Conservation (phyloP, 2,113 vertebrate species). For the Sminthopsis crassicaudata region DNA sequence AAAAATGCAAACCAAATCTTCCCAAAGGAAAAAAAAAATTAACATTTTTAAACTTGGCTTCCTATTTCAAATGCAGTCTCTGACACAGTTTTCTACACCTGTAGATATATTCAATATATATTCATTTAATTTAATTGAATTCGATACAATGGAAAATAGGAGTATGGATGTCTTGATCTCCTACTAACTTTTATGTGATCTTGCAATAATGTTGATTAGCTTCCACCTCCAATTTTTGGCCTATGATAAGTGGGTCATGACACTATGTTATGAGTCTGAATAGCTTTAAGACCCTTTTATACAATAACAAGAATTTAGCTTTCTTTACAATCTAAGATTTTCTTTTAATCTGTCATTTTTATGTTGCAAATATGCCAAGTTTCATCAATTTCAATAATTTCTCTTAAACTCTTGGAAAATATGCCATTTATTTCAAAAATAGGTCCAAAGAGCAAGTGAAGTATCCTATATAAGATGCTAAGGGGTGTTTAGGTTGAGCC, state of each 20-base stretch:
- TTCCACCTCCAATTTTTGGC: background rate
- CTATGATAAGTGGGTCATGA: background rate
- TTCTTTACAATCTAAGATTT: background rate
- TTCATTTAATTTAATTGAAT: background rate
- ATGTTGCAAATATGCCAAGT: background rate
- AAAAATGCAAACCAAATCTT: background rate
- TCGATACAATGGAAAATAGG: background rate
- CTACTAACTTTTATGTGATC: background rate
- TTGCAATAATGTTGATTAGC: background rate
- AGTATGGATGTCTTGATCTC: background rate
- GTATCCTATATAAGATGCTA: background rate
- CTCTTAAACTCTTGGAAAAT: background rate
- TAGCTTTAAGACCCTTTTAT: background rate
- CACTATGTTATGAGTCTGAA: background rate
- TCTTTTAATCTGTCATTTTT: background rate
- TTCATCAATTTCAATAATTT: slow-evolving; percentile 26
- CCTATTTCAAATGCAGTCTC: background rate
- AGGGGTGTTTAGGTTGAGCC: background rate
- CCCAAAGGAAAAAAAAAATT: background rate
- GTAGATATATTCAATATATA: background rate
- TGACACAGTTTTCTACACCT: background rate
- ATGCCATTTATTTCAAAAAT: background rate
- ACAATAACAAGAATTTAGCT: background rate
- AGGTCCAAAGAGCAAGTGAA: background rate
- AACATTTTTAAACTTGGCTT: background rate